Base-by-base conservation (phyloP, 2,888 invertebrate genomes). In the Synergus japonicus region DNA sequence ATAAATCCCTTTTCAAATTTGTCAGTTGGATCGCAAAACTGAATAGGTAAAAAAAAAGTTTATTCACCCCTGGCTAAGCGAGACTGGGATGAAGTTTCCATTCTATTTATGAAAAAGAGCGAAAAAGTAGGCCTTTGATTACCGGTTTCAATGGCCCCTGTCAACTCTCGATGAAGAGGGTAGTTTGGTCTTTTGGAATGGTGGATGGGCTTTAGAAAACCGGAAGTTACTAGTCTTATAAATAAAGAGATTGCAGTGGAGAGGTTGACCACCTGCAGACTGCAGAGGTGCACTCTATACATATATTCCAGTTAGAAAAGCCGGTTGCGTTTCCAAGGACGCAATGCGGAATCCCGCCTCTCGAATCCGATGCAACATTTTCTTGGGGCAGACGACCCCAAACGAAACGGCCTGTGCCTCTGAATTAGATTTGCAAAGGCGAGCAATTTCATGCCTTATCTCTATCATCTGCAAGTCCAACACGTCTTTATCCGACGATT, bases 311-410 rank as follows among this genome's bases (percentile, higher is more conserved):
- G 29, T 76, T 66, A 63, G 67, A 67, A 60, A 73, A 63, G 78
- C 64, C 79, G 76, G 81, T 81, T 82, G 58, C 63, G 73, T 81
- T 85, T 83, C 81, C 86, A 84, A 88, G 88, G 90, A 89, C 91
- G 91, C 91, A 91, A 89, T 91, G 91, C 91, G 91, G 90, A 90
- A 91, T 67, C 41, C 41, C 60, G 22, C 60, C 60, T 69, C 69
- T 69, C 37, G 46, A 49, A 69, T 29, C 49, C 69, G 69, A 37
- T 44, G 73, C 73, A 73, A 73, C 46, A 54, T 67, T 73, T 37
- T 67, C 44, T 46, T 22, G 18, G 44, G 18, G 44, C 18, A 46
- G 13, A 44, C 9, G 43, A 67, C 18, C 18, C 44, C n/a, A 18
- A 67, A 44, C 67, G 67, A 44, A 46, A 67, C 44, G 67, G 44